These are phyloP conservation scores for Eulemur macaco DNA, from an alignment of 2,113 vertebrate genomes.

Conservation along the genomic window DNA sequence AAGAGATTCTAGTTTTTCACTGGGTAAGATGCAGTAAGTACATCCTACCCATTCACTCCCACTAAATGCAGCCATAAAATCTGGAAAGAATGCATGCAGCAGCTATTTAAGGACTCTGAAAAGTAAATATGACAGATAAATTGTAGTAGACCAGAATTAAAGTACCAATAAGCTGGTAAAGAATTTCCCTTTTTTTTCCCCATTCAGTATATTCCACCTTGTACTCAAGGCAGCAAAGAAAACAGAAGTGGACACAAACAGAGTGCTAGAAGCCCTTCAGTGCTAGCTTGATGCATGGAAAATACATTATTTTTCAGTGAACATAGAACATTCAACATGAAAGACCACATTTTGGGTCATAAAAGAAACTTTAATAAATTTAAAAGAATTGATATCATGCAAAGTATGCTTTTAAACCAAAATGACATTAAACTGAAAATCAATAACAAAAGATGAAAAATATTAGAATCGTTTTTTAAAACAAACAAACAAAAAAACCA, in stretches of 20 bases:
- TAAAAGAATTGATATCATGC: not conserved
- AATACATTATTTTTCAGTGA: not conserved
- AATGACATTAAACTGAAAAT: not conserved
- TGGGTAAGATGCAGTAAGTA: not conserved
- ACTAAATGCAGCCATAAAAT: not conserved
- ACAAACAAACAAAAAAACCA: not conserved
- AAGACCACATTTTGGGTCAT: not conserved
- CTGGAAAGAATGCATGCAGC: not conserved
- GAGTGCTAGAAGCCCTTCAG: not conserved
- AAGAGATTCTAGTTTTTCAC: not conserved
- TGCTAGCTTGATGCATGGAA: not conserved
- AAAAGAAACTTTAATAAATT: not conserved
- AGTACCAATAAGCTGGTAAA: not conserved
- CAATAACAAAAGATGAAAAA: not conserved
- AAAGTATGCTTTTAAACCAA: not conserved
- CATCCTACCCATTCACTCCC: not conserved
- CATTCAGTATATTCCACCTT: not conserved
- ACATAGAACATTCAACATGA: not conserved
- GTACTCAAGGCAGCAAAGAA: not conserved
- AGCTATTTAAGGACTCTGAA: not conserved
- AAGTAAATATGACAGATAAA: not conserved
- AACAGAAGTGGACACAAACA: not conserved
- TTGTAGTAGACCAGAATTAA: not conserved
- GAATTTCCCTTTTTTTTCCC: not conserved
- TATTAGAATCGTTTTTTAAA: not conserved